A percentile compares a stretch with the other conserved stretches of the same genome.
These are phyloP conservation scores for Tenthredo livida DNA, from an alignment of 2,888 invertebrate genomes.

Conservation along the genomic window DNA sequence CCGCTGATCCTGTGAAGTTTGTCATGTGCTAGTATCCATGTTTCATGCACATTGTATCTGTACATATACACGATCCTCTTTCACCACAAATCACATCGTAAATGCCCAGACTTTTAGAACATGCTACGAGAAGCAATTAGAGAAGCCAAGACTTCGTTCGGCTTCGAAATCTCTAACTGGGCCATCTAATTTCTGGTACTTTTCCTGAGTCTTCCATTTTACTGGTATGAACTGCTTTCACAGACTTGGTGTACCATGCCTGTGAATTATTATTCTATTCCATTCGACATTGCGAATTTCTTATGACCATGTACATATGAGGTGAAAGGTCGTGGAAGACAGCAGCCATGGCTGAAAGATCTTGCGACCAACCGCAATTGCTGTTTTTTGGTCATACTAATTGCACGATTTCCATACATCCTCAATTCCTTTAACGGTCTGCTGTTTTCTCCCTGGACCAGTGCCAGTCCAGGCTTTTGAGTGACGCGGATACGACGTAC, in stretches of 20 bases:
- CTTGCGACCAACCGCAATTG: not conserved
- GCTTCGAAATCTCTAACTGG: not conserved
- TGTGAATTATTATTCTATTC: not conserved
- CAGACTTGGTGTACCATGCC: not conserved
- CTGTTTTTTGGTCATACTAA: not conserved
- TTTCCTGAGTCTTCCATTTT: not conserved
- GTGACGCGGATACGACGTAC: not conserved
- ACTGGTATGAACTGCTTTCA: not conserved
- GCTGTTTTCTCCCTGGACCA: conserved; percentile 22
- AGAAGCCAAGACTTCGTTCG: not conserved
- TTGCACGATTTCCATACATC: not conserved
- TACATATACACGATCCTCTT: no score
- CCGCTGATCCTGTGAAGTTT: not conserved
- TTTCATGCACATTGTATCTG: not conserved
- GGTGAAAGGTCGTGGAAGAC: not conserved
- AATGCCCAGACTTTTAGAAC: not conserved
- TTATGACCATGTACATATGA: not conserved
- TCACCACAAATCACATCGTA: not conserved
- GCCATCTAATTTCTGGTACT: not conserved
- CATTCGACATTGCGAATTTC: not conserved
- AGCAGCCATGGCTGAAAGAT: not conserved
- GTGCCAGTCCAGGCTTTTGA: not conserved
- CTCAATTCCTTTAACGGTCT: not conserved
- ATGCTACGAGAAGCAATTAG: conserved; percentile 3
- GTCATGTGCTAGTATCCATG: not conserved